Conservation (phyloP, 1,140 invertebrate species). For the Camponotus vicinus region DNA sequence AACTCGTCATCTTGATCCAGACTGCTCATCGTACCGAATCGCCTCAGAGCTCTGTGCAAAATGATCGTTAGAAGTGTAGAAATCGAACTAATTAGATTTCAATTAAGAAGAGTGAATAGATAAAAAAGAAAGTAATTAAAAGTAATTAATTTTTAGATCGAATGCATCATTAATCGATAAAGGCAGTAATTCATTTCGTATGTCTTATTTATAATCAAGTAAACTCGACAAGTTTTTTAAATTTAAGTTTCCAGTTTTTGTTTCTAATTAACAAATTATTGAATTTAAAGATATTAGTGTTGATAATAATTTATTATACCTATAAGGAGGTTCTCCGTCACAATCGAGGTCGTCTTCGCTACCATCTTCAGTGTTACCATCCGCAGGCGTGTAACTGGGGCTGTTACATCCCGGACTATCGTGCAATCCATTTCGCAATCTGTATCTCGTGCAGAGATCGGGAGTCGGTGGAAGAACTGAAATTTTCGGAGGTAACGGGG, state of each 20-base stretch:
- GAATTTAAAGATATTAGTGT: no score
- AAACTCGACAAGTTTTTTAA: not conserved
- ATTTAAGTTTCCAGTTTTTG: not conserved
- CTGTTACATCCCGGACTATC: constrained; percentile 83
- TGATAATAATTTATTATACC: constrained; percentile 67
- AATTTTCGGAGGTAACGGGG: constrained; percentile 89
- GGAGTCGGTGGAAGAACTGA: constrained; percentile 92
- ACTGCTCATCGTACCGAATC: constrained; percentile 92
- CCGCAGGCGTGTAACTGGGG: constrained; percentile 81
- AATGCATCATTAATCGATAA: not conserved
- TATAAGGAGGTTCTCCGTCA: constrained; percentile 86
- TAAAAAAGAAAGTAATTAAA: no score
- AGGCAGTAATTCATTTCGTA: not conserved
- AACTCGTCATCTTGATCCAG: constrained; percentile 88
- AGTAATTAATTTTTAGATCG: not conserved
- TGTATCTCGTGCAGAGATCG: constrained; percentile 85
- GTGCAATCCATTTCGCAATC: constrained; percentile 77
- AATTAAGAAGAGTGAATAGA: not conserved
- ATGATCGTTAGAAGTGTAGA: not conserved
- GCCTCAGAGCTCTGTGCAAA: constrained; percentile 84
- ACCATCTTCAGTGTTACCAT: constrained; percentile 84
- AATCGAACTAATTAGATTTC: constrained; percentile 19
- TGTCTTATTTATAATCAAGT: not conserved
- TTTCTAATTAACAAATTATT: not conserved
- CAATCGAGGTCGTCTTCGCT: constrained; percentile 84